Percentiles rank a stretch among this genome's conserved stretches.
These are phyloP conservation scores for Melanotaenia pygmaea DNA, from an alignment of 2,797 vertebrate species.

Conservation along the genomic window DNA sequence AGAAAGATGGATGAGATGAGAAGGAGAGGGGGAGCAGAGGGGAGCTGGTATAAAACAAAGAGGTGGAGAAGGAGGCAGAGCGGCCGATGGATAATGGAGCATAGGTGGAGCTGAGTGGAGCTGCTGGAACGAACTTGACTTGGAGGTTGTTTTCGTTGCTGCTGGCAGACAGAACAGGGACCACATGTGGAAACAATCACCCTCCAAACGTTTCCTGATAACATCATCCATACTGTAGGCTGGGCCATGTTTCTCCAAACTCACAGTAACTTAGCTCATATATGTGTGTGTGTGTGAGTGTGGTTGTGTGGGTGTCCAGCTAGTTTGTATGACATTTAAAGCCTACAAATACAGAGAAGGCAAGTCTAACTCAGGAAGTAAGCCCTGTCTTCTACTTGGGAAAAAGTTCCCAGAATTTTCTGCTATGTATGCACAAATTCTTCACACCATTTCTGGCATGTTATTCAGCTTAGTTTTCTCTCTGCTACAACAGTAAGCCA, in stretches of 20 bases:
- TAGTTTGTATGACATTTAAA: slow-evolving; percentile 46
- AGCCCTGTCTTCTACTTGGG: slow-evolving; percentile 11
- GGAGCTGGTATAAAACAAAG: slow-evolving; percentile 1
- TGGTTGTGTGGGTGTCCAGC: slow-evolving; percentile 17
- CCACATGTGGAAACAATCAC: slow-evolving; percentile 86
- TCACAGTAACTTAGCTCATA: slow-evolving; percentile 30
- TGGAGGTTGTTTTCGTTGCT: slow-evolving; percentile 74
- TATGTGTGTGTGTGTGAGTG: slow-evolving; percentile 26
- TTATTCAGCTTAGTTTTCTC: slow-evolving; percentile 41
- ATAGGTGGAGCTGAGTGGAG: slow-evolving; percentile 46
- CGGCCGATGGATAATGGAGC: slow-evolving; percentile 22
- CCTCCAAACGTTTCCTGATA: slow-evolving; percentile 80
- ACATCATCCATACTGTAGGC: slow-evolving; percentile 75
- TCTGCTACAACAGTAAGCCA: slow-evolving; percentile 48
- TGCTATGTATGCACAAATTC: slow-evolving; percentile 49
- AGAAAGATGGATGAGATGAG: neutral
- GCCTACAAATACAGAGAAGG: slow-evolving; percentile 29
- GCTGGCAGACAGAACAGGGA: slow-evolving; percentile 59
- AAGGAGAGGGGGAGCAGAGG: neutral
- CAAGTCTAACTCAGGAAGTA: slow-evolving; percentile 49
- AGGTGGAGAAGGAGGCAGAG: slow-evolving; percentile 11
- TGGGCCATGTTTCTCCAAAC: slow-evolving; percentile 64
- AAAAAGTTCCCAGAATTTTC: slow-evolving; percentile 43
- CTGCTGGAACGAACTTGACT: slow-evolving; percentile 44
- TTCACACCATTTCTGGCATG: slow-evolving; percentile 66